These are phyloP conservation scores for Dolichomitus sp. DNA, from an alignment of 2,888 invertebrate genomes.

Conservation along the genomic window DNA sequence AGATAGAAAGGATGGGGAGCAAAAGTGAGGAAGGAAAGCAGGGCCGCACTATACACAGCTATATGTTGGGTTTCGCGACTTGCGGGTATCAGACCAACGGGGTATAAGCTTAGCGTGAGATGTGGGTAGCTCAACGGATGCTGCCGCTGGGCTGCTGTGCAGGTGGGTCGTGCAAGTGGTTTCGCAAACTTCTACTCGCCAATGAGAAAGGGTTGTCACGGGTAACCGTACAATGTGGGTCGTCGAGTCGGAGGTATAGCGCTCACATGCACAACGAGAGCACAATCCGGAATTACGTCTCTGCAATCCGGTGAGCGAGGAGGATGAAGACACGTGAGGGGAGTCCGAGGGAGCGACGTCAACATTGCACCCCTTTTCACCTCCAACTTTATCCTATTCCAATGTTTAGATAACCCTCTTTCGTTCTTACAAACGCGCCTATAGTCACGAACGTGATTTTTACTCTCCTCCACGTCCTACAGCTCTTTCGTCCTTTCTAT, in stretches of 20 bases:
- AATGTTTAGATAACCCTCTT: slow-evolving; percentile 66
- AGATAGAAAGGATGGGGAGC: neutral
- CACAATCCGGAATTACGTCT: slow-evolving; percentile 49
- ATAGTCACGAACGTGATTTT: slow-evolving; percentile 61
- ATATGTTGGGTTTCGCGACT: slow-evolving; percentile 11
- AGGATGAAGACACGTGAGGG: slow-evolving; percentile 17
- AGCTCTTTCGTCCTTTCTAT: slow-evolving; percentile 36
- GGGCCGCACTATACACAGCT: neutral
- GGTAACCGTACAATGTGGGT: slow-evolving; percentile 61
- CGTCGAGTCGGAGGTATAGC: slow-evolving; percentile 53
- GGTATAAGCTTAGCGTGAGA: slow-evolving; percentile 34
- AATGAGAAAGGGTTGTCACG: slow-evolving; percentile 63
- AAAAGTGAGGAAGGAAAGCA: neutral
- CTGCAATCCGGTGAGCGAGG: slow-evolving; percentile 17
- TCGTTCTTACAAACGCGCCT: slow-evolving; percentile 33
- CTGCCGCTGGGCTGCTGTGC: slow-evolving; percentile 6
- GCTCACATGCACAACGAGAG: slow-evolving; percentile 54
- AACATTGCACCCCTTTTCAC: slow-evolving; percentile 55
- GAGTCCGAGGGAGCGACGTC: slow-evolving; percentile 46
- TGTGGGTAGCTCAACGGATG: slow-evolving; percentile 6
- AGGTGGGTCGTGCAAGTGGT: slow-evolving; percentile 52
- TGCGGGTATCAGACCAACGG: slow-evolving; percentile 23
- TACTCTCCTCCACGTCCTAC: slow-evolving; percentile 34
- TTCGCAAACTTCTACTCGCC: slow-evolving; percentile 58
- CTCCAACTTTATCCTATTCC: slow-evolving; percentile 66